Conservation (phyloP, 1,140 invertebrate genomes). For the Coboldia fuscipes region DNA sequence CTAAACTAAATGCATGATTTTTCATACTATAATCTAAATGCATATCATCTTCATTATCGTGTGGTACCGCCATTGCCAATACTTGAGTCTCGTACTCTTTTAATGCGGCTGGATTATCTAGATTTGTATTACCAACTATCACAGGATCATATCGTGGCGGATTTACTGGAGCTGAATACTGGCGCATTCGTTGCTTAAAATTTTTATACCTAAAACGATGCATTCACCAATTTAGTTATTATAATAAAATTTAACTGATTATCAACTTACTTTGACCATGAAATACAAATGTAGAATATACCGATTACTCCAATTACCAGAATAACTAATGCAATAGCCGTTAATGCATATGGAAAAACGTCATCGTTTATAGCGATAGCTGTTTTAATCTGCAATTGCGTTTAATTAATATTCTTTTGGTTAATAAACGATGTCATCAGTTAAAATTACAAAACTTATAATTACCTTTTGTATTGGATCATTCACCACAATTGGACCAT, state of each 20-base stretch:
- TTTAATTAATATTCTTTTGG: too few species aligned
- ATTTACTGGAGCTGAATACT: constrained; percentile 38
- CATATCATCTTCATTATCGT: constrained; percentile 58
- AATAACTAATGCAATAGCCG: constrained; percentile 69
- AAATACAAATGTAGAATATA: constrained; percentile 78
- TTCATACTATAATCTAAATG: constrained; percentile 71
- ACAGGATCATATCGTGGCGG: constrained; percentile 51
- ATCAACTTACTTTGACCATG: constrained; percentile 61
- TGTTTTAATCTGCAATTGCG: constrained; percentile 18
- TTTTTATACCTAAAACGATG: constrained; percentile 41
- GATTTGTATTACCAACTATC: constrained; percentile 34
- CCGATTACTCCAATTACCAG: constrained; percentile 63
- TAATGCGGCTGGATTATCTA: constrained; percentile 24
- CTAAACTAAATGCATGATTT: constrained; percentile 67
- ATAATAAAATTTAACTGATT: constrained; percentile 3
- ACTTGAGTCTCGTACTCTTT: constrained; percentile 79
- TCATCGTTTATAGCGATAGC: constrained; percentile 36
- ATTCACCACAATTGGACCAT: constrained; percentile 25
- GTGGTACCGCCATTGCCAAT: constrained; percentile 68
- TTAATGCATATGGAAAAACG: constrained; percentile 67
- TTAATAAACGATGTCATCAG: too few species aligned
- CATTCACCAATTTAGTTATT: neutral
- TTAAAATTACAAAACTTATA: too few species aligned
- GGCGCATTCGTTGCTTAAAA: constrained; percentile 54
- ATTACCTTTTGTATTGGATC: constrained; percentile 18